A percentile compares a stretch with the other conserved stretches of the same genome.
phyloP scores from a whole-genome alignment of 2,888 invertebrate genomes.

The Rutpela maculata region DNA sequence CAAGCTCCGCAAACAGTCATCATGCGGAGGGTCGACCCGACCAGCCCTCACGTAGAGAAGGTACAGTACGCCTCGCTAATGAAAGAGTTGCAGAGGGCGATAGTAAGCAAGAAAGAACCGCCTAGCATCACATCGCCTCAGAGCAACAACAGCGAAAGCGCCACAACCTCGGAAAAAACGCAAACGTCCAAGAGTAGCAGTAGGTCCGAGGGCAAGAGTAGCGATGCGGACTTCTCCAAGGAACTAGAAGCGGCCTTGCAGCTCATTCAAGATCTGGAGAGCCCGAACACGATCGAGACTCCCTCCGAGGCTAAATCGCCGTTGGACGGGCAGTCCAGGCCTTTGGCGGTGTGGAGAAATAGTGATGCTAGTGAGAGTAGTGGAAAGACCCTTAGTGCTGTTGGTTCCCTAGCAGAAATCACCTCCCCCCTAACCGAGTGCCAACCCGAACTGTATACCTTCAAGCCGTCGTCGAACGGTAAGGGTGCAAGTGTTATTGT shows the following conservation, averaged over 20 bases:
- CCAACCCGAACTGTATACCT: slow-evolving; percentile 66
- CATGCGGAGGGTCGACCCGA: slow-evolving; percentile 65
- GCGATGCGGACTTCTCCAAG: slow-evolving; percentile 74
- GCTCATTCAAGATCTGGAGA: slow-evolving; percentile 74
- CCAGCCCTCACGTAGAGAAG: slow-evolving; percentile 71
- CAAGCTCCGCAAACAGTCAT: slow-evolving; percentile 68
- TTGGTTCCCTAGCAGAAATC: slow-evolving; percentile 71
- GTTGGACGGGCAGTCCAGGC: slow-evolving; percentile 58
- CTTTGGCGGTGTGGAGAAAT: slow-evolving; percentile 70
- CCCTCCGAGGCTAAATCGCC: slow-evolving; percentile 71
- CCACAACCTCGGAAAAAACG: slow-evolving; percentile 67
- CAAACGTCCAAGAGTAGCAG: slow-evolving; percentile 67
- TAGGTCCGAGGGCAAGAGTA: slow-evolving; percentile 69
- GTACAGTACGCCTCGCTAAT: slow-evolving; percentile 75
- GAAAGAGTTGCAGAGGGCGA: slow-evolving; percentile 74
- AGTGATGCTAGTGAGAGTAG: slow-evolving; percentile 70
- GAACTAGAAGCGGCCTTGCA: slow-evolving; percentile 75
- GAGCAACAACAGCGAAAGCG: slow-evolving; percentile 66
- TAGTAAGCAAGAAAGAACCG: slow-evolving; percentile 71
- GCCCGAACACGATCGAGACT: slow-evolving; percentile 74
- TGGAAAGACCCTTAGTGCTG: slow-evolving; percentile 73
- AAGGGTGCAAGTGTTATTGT: slow-evolving; percentile 70
- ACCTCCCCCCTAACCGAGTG: slow-evolving; percentile 69
- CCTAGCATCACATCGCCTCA: slow-evolving; percentile 67
- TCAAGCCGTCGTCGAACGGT: slow-evolving; percentile 69